phyloP scores from a whole-genome alignment of 1,140 invertebrate species.

The Calephelis virginiensis region DNA sequence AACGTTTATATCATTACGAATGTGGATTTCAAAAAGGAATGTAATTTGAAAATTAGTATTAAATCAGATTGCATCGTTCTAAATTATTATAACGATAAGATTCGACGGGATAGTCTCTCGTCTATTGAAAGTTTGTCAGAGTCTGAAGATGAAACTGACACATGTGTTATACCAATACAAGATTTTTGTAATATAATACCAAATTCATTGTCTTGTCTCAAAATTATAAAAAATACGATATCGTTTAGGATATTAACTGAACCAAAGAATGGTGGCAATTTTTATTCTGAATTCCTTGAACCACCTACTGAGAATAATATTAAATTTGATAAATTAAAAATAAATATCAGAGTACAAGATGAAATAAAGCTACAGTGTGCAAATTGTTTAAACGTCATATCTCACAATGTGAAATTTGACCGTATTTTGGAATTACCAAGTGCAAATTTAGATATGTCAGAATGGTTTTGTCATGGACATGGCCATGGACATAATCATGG shows the following conservation, averaged over 20 bases:
- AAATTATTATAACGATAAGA: constrained; percentile 65
- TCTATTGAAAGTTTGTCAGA: constrained; percentile 69
- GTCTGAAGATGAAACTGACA: constrained; percentile 59
- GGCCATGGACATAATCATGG: constrained; percentile 57
- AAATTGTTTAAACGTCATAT: constrained; percentile 76
- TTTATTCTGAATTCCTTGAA: constrained; percentile 76
- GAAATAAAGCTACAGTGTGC: constrained; percentile 67
- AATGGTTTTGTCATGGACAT: constrained; percentile 80
- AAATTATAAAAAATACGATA: constrained; percentile 67
- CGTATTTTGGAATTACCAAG: constrained; percentile 79
- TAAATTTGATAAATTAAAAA: constrained; percentile 46
- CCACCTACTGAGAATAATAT: constrained; percentile 37
- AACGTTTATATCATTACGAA: constrained; percentile 78
- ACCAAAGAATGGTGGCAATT: constrained; percentile 70
- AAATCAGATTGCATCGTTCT: constrained; percentile 68
- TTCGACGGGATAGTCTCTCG: constrained; percentile 57
- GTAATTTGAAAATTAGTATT: constrained; percentile 73
- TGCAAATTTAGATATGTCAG: constrained; percentile 75
- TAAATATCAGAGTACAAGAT: constrained; percentile 58
- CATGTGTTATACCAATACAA: constrained; percentile 57
- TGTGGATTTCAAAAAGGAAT: constrained; percentile 60
- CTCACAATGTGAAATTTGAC: constrained; percentile 63
- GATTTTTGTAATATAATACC: constrained; percentile 72
- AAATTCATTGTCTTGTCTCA: constrained; percentile 72
- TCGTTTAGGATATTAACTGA: constrained; percentile 73